Percentiles rank a stretch among this genome's conserved stretches.
These are phyloP conservation scores for Platorchestia sp. DNA, from an alignment of 1,140 invertebrate species.

Conservation along the genomic window DNA sequence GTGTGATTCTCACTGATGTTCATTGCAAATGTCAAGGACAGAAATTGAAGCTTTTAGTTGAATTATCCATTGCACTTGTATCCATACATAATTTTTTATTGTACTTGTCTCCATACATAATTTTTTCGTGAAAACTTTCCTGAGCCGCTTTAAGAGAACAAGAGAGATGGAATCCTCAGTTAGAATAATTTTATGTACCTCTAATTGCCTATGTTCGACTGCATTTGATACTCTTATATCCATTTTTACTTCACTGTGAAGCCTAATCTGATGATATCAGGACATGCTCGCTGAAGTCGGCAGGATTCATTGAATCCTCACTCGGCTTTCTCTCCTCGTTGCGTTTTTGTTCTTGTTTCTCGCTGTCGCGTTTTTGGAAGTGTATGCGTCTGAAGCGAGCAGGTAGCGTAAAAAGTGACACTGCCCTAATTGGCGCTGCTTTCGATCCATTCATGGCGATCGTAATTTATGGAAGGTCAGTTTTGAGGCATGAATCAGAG, in stretches of 20 bases:
- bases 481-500: background rate
- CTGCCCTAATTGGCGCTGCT: slow-evolving; percentile 26
- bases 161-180: too few relatives aligned
- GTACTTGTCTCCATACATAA: too few relatives aligned
- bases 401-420: background rate
- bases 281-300: background rate
- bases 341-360: background rate
- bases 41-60: too few relatives aligned
- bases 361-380: background rate
- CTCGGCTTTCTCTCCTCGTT: background rate
- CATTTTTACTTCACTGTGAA: background rate
- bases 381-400: background rate
- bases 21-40: too few relatives aligned
- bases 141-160: too few relatives aligned
- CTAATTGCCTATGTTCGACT: background rate
- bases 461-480: slow-evolving; percentile 12
- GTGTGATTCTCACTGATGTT: too few relatives aligned
- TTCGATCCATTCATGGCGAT: background rate
- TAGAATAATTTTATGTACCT: background rate
- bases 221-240: background rate
- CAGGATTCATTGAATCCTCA: background rate
- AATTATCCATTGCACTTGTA: too few relatives aligned
- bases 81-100: too few relatives aligned
- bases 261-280: background rate
- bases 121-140: too few relatives aligned